phyloP scores from a whole-genome alignment of 2,113 vertebrate species.

The Osmerus mordax region DNA sequence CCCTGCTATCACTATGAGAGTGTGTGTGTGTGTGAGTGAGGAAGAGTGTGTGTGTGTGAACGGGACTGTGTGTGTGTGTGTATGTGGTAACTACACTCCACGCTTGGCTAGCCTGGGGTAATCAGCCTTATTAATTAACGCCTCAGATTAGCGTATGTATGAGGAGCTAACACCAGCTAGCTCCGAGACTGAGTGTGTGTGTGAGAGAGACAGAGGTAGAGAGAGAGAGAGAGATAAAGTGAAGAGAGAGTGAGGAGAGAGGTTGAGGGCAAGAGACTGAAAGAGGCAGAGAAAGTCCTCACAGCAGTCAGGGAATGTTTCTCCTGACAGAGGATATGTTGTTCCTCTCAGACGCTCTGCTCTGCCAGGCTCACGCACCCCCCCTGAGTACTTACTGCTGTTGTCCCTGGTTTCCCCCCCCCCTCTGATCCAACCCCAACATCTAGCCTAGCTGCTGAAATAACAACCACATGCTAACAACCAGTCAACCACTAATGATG shows the following conservation, averaged over 20 bases:
- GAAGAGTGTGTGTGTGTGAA: neutral
- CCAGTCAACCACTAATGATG: too few species aligned
- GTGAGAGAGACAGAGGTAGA: neutral
- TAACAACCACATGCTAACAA: too few species aligned
- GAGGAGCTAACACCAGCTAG: conserved; percentile 12
- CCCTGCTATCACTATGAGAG: conserved; percentile 9
- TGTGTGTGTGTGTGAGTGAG: neutral
- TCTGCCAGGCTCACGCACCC: too few species aligned
- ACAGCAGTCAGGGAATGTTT: too few species aligned
- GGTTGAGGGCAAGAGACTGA: conserved; percentile 1
- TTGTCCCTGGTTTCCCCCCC: too few species aligned
- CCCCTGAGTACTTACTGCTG: too few species aligned
- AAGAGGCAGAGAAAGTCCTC: neutral
- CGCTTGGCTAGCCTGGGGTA: conserved; percentile 38
- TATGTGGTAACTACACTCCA: conserved; percentile 19
- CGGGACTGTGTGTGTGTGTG: neutral
- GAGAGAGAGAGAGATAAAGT: neutral
- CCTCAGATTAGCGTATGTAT: conserved; percentile 42
- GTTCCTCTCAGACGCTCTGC: too few species aligned
- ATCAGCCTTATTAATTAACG: conserved; percentile 47
- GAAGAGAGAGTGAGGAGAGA: neutral
- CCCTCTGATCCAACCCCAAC: too few species aligned
- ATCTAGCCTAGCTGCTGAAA: too few species aligned
- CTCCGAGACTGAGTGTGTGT: conserved; percentile 6
- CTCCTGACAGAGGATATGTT: too few species aligned